phyloP scores from a whole-genome alignment of 2,888 invertebrate species.

The Leucophora obtusa region DNA sequence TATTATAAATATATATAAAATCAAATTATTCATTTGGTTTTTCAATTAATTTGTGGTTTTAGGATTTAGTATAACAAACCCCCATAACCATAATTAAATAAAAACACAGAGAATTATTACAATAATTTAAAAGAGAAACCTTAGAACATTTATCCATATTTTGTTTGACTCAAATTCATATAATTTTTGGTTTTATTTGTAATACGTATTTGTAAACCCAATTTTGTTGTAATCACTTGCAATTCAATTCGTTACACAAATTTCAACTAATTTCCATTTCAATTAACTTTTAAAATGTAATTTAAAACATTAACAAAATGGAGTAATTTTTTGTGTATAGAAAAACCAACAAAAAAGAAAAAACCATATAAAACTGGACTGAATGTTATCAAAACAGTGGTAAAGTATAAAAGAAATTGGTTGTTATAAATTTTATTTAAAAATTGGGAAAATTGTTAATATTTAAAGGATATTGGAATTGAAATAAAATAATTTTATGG shows the following conservation, averaged over 20 bases:
- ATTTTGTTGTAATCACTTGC: conserved; percentile 75
- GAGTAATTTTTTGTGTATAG: conserved; percentile 37
- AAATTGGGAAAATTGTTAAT: too few species aligned
- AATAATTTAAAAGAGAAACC: conserved; percentile 32
- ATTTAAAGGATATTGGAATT: too few species aligned
- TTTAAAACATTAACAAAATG: conserved; percentile 71
- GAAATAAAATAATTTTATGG: too few species aligned
- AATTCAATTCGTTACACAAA: conserved; percentile 77
- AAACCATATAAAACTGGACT: conserved; percentile 11
- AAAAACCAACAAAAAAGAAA: not conserved
- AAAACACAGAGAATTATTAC: conserved; percentile 31
- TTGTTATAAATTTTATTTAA: too few species aligned
- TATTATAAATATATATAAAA: conserved; percentile 27
- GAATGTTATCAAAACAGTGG: conserved; percentile 31
- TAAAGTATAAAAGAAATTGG: not conserved
- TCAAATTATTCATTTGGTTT: conserved; percentile 46
- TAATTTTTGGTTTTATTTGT: conserved; percentile 17
- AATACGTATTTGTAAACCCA: conserved; percentile 45
- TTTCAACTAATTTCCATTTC: conserved; percentile 78
- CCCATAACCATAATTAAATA: conserved; percentile 53
- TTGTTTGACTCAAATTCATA: not conserved
- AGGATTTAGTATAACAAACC: conserved; percentile 1
- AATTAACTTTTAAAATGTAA: conserved; percentile 78
- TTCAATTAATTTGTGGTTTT: conserved; percentile 59
- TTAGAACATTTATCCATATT: conserved; percentile 13